These are phyloP conservation scores for Bombus picipes DNA, from an alignment of 1,140 invertebrate species.

Conservation along the genomic window DNA sequence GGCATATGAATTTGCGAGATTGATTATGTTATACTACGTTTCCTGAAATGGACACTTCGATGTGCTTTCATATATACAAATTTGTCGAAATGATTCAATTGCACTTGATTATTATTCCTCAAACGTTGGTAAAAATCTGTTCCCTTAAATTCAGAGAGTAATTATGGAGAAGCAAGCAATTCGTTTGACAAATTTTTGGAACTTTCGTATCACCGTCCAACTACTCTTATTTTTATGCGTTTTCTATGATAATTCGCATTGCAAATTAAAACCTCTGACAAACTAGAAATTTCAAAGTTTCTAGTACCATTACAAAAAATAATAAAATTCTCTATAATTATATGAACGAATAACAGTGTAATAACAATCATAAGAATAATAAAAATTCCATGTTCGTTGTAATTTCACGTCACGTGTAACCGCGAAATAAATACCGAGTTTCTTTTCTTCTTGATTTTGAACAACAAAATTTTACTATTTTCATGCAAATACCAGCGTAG, in stretches of 20 bases:
- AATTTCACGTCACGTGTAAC: background rate
- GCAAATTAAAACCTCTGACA: background rate
- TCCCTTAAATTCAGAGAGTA: background rate
- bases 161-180: background rate
- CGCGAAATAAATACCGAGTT: background rate
- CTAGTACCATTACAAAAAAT: background rate
- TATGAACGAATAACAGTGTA: background rate
- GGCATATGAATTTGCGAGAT: slow-evolving; percentile 2
- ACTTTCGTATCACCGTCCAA: background rate
- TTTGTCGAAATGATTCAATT: background rate
- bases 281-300: background rate
- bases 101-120: background rate
- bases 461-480: background rate
- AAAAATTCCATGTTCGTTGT: background rate
- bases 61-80: background rate
- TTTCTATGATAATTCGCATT: background rate
- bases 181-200: background rate
- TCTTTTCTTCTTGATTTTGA: background rate
- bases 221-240: background rate
- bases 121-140: background rate
- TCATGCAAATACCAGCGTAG: background rate
- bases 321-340: background rate
- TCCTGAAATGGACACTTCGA: background rate
- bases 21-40: background rate
- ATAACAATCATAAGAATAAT: background rate